These are phyloP conservation scores for Nephila pilipes DNA, from an alignment of 1,140 invertebrate species.

Conservation along the genomic window DNA sequence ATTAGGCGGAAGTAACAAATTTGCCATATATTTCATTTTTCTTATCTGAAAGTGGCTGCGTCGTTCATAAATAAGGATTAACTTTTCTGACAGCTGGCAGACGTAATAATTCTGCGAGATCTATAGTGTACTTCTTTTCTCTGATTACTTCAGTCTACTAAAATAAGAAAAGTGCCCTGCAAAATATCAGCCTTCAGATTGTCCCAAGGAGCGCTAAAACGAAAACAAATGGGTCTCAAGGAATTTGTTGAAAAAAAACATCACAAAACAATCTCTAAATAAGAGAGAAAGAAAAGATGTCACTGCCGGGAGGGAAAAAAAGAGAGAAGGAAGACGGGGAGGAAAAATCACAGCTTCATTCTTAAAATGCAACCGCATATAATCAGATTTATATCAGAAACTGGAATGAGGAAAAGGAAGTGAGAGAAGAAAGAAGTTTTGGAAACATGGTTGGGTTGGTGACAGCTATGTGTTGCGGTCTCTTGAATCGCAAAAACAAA, in stretches of 20 bases:
- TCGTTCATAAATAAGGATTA: background rate
- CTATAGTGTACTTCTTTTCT: background rate
- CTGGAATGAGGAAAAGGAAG: background rate
- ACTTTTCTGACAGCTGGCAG: slow-evolving; percentile 2
- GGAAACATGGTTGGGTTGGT: slow-evolving; percentile 4
- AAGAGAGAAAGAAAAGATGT: slow-evolving; percentile 1
- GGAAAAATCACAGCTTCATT: background rate
- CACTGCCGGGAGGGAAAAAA: background rate
- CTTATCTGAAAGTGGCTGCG: background rate
- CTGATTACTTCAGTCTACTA: background rate
- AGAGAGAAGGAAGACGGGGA: background rate
- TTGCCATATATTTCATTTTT: too few species aligned
- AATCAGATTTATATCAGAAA: slow-evolving; percentile 70
- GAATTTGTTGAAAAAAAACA: background rate
- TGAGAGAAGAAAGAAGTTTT: background rate
- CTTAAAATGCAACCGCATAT: slow-evolving; percentile 61
- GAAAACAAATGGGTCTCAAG: slow-evolving; percentile 31
- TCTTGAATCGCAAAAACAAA: slow-evolving; percentile 60
- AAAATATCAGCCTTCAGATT: background rate
- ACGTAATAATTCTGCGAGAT: slow-evolving; percentile 11
- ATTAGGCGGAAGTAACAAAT: too few species aligned
- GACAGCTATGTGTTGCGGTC: slow-evolving; percentile 37
- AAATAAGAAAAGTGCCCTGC: background rate
- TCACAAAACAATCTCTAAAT: background rate
- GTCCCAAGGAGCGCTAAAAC: background rate